These are phyloP conservation scores for Flexamia atlantica DNA, from an alignment of 2,888 invertebrate genomes.

Conservation along the genomic window DNA sequence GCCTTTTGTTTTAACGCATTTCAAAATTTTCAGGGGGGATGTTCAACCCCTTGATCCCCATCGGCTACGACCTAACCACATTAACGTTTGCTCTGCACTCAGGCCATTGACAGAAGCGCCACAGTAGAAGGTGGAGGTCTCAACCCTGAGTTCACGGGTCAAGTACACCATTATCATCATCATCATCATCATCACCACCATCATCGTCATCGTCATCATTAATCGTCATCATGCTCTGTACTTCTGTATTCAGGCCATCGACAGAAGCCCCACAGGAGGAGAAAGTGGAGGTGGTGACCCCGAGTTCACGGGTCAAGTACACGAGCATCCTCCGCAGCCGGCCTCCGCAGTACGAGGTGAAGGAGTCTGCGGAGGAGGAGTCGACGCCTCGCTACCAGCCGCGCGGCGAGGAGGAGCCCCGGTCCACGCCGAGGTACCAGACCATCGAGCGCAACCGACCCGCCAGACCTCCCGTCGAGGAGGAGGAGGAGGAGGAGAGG, in stretches of 20 bases:
- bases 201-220: too few relatives aligned
- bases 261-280: conserved; percentile 70
- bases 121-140: conserved; percentile 67
- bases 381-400: too few relatives aligned
- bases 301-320: conserved; percentile 47
- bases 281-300: conserved; percentile 69
- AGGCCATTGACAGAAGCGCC: conserved; percentile 76
- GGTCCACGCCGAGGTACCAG: conserved; percentile 47
- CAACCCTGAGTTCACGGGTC: conserved; percentile 66
- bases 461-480: conserved; percentile 58
- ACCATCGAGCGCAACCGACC: conserved; percentile 69
- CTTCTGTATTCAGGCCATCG: conserved; percentile 76
- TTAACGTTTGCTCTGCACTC: too few relatives aligned
- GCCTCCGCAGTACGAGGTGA: conserved; percentile 22
- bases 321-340: conserved; percentile 46
- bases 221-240: too few relatives aligned
- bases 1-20: too few relatives aligned
- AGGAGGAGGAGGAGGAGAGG: conserved; percentile 63
- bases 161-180: too few relatives aligned
- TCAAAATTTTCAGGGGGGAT: too few relatives aligned
- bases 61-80: too few relatives aligned
- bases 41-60: too few relatives aligned
- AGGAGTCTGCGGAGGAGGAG: conserved; percentile 54
- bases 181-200: too few relatives aligned
- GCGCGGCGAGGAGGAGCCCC: neutral